Conservation (phyloP, 2,797 vertebrate genomes). For the Euphonia xanthogaster region DNA sequence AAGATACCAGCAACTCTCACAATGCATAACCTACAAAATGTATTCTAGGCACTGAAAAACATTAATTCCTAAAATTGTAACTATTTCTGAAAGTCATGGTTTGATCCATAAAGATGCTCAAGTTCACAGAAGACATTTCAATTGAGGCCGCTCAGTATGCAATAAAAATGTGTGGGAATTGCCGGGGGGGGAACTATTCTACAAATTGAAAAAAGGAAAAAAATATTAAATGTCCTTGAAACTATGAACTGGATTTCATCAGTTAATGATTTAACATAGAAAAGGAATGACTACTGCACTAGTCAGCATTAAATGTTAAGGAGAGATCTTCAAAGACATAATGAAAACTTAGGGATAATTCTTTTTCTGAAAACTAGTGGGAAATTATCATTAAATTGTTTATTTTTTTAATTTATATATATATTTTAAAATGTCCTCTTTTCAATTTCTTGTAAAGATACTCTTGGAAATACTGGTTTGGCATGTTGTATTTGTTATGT, state of each 20-base stretch:
- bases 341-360: neutral
- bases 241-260: neutral
- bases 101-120: slow-evolving; percentile 1
- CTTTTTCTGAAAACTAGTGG: neutral
- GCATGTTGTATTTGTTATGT: neutral
- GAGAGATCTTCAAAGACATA: neutral
- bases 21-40: slow-evolving; percentile 31
- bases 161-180: slow-evolving; percentile 38
- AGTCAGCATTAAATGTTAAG: neutral
- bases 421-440: neutral
- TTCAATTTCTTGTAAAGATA: neutral
- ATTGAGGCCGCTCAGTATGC: neutral
- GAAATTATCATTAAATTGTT: neutral
- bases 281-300: neutral
- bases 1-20: slow-evolving; percentile 84
- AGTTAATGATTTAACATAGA: neutral
- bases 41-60: slow-evolving; percentile 8
- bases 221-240: slow-evolving; percentile 27
- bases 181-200: neutral
- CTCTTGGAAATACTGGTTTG: neutral
- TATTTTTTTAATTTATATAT: too few species aligned
- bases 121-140: slow-evolving; percentile 1
- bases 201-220: slow-evolving; percentile 23
- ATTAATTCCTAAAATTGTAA: slow-evolving; percentile 47
- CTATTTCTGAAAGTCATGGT: slow-evolving; percentile 42